Evolutionary conservation across 2,113 vertebrate species (phyloP).

Genomic region (Chroicocephalus ridibundus): DNA sequence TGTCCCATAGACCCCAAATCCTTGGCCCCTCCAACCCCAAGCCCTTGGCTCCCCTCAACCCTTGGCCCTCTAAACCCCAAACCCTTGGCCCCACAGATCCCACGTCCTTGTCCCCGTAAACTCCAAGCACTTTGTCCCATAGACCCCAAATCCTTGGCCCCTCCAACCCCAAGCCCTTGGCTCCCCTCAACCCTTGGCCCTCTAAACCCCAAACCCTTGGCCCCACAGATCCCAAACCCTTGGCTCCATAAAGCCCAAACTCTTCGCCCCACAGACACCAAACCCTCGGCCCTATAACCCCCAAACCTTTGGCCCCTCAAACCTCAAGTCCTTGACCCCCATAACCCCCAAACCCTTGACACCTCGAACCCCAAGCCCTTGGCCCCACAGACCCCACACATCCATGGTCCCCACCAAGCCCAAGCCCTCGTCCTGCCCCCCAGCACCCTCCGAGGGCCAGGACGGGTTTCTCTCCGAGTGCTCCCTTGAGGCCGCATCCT

Average conservation of each 20-base stretch:
- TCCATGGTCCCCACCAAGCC: background rate
- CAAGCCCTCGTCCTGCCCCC: no score
- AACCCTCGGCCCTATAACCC: no score
- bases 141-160: background rate
- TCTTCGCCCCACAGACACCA: no score
- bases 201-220: fast-evolving
- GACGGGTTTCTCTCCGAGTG: background rate
- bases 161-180: background rate
- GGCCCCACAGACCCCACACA: background rate
- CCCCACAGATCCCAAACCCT: background rate
- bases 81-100: fast-evolving
- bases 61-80: fast-evolving
- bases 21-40: background rate
- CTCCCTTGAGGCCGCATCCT: background rate
- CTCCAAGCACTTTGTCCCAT: no score
- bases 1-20: background rate
- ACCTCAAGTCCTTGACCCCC: no score
- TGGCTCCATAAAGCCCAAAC: background rate
- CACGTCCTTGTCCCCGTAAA: no score
- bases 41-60: background rate
- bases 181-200: background rate
- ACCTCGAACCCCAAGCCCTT: no score
- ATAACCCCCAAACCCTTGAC: no score
- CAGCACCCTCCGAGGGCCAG: background rate
- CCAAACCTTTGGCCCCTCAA: no score